Conservation (phyloP, 2,113 vertebrate species). For the Todiramphus saurophagus region DNA sequence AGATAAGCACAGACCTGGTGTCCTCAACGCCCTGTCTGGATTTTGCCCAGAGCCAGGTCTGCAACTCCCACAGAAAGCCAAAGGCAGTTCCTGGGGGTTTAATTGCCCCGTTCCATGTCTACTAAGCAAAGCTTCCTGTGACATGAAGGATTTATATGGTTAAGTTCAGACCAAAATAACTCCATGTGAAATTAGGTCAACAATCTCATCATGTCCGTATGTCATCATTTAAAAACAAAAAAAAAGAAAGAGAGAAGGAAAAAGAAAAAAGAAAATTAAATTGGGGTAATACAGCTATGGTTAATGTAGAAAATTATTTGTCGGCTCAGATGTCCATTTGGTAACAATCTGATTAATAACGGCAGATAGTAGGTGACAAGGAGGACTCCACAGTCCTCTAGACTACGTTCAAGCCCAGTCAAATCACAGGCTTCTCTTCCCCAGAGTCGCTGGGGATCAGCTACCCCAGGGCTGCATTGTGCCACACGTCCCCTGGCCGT, state of each 20-base stretch:
- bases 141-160: neutral
- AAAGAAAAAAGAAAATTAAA: neutral
- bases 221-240: neutral
- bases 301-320: neutral
- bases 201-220: neutral
- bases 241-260: neutral
- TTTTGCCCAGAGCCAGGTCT: neutral
- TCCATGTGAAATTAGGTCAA: neutral
- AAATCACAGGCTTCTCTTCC: neutral
- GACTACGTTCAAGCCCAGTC: neutral
- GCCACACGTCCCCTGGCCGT: accelerated
- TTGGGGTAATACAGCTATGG: accelerated
- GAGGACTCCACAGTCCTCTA: neutral
- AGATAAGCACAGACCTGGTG: neutral
- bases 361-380: neutral
- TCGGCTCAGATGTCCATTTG: neutral
- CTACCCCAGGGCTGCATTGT: neutral
- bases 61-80: neutral
- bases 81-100: neutral
- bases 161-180: neutral
- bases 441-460: neutral
- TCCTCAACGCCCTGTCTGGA: neutral
- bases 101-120: neutral
- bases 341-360: neutral
- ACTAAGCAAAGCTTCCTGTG: neutral